Conservation (phyloP, 2,113 vertebrate genomes). For the Cygnus buccinator region DNA sequence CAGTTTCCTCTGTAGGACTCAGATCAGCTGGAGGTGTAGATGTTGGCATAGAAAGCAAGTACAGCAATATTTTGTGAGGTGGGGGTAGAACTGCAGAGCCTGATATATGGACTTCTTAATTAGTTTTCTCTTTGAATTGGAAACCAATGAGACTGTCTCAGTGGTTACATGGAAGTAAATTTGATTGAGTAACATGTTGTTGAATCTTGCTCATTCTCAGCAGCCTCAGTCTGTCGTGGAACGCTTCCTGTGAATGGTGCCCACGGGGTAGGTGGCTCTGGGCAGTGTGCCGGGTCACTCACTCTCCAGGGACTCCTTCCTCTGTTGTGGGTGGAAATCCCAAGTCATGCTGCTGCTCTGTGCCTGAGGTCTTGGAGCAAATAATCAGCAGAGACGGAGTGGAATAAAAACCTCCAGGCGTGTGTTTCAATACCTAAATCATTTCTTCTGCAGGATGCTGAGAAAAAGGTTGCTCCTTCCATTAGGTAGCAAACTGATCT, state of each 20-base stretch:
- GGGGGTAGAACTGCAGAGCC: neutral
- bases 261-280: neutral
- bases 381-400: neutral
- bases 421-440: neutral
- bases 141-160: neutral
- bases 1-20: neutral
- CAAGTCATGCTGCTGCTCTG: neutral
- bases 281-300: neutral
- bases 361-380: neutral
- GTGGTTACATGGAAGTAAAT: neutral
- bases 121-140: neutral
- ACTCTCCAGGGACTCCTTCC: accelerated
- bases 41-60: neutral
- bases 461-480: neutral
- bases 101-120: neutral
- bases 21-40: neutral
- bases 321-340: neutral
- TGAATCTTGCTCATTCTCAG: neutral
- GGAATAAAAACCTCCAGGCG: neutral
- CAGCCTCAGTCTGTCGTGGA: neutral
- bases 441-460: neutral
- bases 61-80: neutral
- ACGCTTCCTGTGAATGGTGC: neutral
- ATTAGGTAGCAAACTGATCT: neutral
- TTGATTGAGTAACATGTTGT: neutral